Conservation (phyloP, 2,888 invertebrate genomes). For the Drosophila diplacantha region DNA sequence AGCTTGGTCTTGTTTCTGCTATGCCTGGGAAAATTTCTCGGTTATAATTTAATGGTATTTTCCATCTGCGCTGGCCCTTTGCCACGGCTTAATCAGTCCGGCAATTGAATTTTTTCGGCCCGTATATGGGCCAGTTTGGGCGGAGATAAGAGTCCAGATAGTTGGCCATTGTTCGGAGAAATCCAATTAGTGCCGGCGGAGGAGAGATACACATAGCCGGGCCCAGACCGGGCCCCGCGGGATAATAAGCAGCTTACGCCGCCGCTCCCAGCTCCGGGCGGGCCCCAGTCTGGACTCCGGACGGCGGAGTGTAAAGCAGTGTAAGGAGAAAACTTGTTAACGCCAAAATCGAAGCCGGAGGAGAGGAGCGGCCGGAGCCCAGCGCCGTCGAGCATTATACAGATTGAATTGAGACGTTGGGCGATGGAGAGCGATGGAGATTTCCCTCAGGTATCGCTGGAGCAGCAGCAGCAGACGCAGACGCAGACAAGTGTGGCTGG, state of each 20-base stretch:
- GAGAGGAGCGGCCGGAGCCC: constrained; percentile 1
- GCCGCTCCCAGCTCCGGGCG: constrained; percentile 5
- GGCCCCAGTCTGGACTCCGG: constrained; percentile 28
- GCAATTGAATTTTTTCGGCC: constrained; percentile 24
- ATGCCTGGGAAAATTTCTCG: not conserved
- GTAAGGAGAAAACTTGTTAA: constrained; percentile 62
- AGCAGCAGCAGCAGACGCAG: constrained; percentile 8
- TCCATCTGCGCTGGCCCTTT: constrained; percentile 13
- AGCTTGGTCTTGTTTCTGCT: not conserved
- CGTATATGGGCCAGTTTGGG: no score
- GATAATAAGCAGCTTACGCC: constrained; percentile 70
- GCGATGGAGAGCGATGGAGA: constrained; percentile 33
- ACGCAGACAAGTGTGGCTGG: constrained; percentile 3
- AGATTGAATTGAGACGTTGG: constrained; percentile 40
- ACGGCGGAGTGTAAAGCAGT: constrained; percentile 45
- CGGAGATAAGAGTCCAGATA: constrained; percentile 15
- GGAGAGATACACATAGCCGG: not conserved
- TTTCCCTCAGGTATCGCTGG: constrained; percentile 62
- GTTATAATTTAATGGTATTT: constrained; percentile 3
- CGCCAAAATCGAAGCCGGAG: constrained; percentile 37
- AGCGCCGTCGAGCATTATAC: constrained; percentile 32
- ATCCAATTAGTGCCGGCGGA: constrained; percentile 59
- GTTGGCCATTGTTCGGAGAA: constrained; percentile 41
- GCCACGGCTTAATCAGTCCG: constrained; percentile 24
- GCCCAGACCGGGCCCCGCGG: constrained; percentile 42